Evolutionary conservation across 2,797 vertebrate genomes (phyloP).

Genomic region (Danio kyathit): DNA sequence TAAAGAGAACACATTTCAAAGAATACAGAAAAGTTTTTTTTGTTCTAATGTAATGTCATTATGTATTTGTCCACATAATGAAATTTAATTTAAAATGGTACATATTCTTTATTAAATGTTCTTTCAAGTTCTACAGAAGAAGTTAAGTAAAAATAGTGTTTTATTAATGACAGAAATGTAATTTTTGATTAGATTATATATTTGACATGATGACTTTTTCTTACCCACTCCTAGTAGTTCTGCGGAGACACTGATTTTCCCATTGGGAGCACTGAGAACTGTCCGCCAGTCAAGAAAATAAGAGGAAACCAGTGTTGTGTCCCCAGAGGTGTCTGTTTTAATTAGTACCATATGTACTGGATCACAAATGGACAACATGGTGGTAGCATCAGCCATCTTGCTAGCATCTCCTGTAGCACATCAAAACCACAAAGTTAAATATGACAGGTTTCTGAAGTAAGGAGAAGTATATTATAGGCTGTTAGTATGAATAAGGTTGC

Average conservation of each 20-base stretch:
- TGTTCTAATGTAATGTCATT: too few relatives aligned
- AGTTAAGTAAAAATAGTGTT: not conserved
- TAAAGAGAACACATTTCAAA: not conserved
- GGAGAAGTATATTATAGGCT: not conserved
- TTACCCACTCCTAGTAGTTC: slow-evolving; percentile 97
- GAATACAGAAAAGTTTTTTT: not conserved
- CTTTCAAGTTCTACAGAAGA: not conserved
- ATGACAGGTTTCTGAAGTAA: slow-evolving; percentile 9
- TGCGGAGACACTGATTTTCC: slow-evolving; percentile 84
- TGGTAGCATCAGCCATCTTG: slow-evolving; percentile 91
- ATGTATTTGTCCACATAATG: too few relatives aligned
- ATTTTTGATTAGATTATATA: not conserved
- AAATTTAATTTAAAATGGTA: too few relatives aligned
- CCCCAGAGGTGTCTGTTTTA: slow-evolving; percentile 88
- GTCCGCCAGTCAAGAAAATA: slow-evolving; percentile 95
- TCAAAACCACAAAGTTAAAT: not conserved
- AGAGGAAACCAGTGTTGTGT: slow-evolving; percentile 91
- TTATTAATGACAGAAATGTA: too few relatives aligned
- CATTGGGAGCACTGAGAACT: slow-evolving; percentile 85
- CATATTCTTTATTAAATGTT: not conserved
- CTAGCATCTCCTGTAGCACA: slow-evolving; percentile 85
- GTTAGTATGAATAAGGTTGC: not conserved
- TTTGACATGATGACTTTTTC: slow-evolving; percentile 57
- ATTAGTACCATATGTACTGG: slow-evolving; percentile 94
- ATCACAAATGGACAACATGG: slow-evolving; percentile 94